phyloP scores from a whole-genome alignment of 2,888 invertebrate species.

The Euphydryas editha region DNA sequence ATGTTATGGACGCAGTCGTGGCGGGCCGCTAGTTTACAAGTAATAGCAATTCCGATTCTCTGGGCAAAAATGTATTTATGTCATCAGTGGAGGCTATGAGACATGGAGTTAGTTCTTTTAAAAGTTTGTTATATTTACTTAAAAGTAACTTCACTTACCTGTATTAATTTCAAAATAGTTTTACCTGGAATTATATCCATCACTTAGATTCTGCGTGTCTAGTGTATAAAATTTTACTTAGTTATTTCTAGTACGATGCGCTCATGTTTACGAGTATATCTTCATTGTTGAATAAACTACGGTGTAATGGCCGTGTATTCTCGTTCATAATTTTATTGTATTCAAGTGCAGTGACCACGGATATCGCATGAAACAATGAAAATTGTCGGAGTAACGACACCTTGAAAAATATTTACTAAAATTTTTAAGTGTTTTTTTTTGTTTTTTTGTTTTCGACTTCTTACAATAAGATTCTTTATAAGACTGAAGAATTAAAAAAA shows the following conservation, averaged over 20 bases:
- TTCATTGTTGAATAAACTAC: background rate
- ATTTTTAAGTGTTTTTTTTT: background rate
- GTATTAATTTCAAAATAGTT: too few species aligned
- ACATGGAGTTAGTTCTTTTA: too few species aligned
- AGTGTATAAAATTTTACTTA: background rate
- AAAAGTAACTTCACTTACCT: too few species aligned
- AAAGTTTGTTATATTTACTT: too few species aligned
- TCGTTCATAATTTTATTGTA: background rate
- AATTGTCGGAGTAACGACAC: background rate
- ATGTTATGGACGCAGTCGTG: too few species aligned
- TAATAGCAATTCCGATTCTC: too few species aligned
- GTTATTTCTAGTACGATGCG: background rate
- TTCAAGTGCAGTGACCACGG: background rate
- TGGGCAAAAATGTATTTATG: too few species aligned
- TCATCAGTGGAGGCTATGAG: too few species aligned
- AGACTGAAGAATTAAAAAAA: too few species aligned
- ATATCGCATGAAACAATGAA: background rate
- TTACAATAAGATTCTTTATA: too few species aligned
- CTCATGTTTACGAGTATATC: background rate
- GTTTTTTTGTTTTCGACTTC: background rate
- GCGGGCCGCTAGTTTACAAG: too few species aligned
- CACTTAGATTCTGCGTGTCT: background rate
- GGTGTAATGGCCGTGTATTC: background rate
- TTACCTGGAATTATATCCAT: too few species aligned
- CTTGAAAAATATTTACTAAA: background rate